Percentiles rank a stretch among this genome's conserved stretches.
Evolutionary conservation across 2,113 vertebrate species (phyloP).

Genomic region (Candoia aspera): DNA sequence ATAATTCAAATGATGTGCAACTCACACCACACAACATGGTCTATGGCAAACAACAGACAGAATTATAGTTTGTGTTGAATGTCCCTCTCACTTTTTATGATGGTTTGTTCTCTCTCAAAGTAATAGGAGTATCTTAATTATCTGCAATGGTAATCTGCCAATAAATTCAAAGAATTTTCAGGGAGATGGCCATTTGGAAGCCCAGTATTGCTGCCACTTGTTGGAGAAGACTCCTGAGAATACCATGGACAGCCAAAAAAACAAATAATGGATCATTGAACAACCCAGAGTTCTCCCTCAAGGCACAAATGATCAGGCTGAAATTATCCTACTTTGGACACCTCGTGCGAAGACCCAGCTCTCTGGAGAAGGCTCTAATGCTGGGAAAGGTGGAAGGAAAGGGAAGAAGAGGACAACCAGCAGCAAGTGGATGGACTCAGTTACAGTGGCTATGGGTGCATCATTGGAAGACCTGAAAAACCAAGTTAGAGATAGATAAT

Average conservation of each 20-base stretch:
- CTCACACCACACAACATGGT: neutral
- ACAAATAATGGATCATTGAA: neutral
- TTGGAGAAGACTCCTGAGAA: neutral
- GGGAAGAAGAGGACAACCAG: neutral
- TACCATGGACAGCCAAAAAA: neutral
- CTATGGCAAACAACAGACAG: neutral
- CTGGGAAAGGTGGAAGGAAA: neutral
- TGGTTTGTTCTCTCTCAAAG: neutral
- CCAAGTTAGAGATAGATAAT: neutral
- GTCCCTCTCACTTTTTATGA: neutral
- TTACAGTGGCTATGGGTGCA: neutral
- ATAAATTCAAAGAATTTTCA: neutral
- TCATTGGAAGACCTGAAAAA: neutral
- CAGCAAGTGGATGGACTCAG: neutral
- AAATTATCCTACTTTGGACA: neutral
- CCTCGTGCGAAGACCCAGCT: neutral
- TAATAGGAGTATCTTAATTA: neutral
- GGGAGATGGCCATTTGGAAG: neutral
- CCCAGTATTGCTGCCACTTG: neutral
- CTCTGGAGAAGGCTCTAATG: neutral
- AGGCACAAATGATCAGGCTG: neutral
- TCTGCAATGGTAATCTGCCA: neutral
- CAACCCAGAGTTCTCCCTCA: neutral
- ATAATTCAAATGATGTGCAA: neutral
- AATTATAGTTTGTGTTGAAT: neutral